Evolutionary conservation across 2,113 vertebrate species (phyloP), one percentile per base, ranked within the genome.

Genomic region (Mormoops blainvillei): DNA sequence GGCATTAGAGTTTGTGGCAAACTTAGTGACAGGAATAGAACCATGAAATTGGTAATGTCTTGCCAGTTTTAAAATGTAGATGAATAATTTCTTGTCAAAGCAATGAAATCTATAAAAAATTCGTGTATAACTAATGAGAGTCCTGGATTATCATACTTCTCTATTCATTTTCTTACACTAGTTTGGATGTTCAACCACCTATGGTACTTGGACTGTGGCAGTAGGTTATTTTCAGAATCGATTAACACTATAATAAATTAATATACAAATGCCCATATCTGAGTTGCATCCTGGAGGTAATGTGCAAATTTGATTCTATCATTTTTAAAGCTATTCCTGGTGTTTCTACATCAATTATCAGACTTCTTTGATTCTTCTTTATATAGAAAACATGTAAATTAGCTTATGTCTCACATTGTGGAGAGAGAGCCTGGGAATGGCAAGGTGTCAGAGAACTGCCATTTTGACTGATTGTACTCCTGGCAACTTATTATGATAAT

Each of bases 21-120:
- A 76, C 91, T 97, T 76, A 97, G 91, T 89, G 87, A 73, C 94
- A 97, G 94, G 97, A 98, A 93, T 18, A 65, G 85, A n/a, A 94
- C 95, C 96, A 58, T 81, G 13, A 71, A 67, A 71, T 86, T 97
- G 97, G 97, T 97, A 97, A 93, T 83, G 95, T 84, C 93, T 96
- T 56, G 7, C 90, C 74, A 15, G 0, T 91, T 97, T 95, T 94
- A 92, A 94, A 96, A 89, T 92, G 82, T 95, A 95, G 94, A 96
- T 96, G 95, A 96, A 14, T 95, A 77, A 84, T 91, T 97, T 95
- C 41, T 91, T 96, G 83, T 96, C 50, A 1, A 73, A 94, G 85
- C 28, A 18, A 74, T 97, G 94, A 95, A 87, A 56, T 96, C 90
- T 97, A 96, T 96, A 85, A 88, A 54, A 89, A 52, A 61, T 84